phyloP scores from a whole-genome alignment of 2,797 vertebrate species.

The Galaxias olidus region DNA sequence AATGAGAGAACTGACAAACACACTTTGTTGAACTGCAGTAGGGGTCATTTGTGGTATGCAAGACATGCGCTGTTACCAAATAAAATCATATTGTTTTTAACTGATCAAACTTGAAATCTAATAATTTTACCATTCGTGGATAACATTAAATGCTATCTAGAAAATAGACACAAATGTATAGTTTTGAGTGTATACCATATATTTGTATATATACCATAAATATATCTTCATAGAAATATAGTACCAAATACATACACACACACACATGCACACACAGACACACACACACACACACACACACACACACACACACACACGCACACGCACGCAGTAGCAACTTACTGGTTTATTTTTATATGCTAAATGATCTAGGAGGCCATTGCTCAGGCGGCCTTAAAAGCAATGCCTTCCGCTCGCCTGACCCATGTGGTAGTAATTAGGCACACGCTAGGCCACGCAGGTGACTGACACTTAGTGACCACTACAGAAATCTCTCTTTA shows the following conservation, averaged over 20 bases:
- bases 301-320: constrained; percentile 12
- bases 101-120: no score
- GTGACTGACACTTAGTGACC: constrained; percentile 83
- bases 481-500: constrained; percentile 56
- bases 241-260: background rate
- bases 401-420: constrained; percentile 75
- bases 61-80: no score
- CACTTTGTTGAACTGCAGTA: background rate
- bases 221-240: no score
- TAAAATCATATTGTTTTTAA: no score
- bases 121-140: no score
- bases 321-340: constrained; percentile 86
- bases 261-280: background rate
- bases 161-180: no score
- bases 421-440: constrained; percentile 93
- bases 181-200: no score
- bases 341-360: constrained; percentile 84
- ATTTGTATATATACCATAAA: no score
- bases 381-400: constrained; percentile 88
- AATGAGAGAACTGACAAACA: constrained; percentile 49
- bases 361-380: constrained; percentile 88
- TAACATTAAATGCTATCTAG: no score
- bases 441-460: constrained; percentile 79
- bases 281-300: constrained; percentile 3
- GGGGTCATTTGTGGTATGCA: no score